Percentiles rank a stretch among this genome's conserved stretches.
Conservation (phyloP, 2,113 vertebrate species). For the Cyprinodon brontotheroides region DNA sequence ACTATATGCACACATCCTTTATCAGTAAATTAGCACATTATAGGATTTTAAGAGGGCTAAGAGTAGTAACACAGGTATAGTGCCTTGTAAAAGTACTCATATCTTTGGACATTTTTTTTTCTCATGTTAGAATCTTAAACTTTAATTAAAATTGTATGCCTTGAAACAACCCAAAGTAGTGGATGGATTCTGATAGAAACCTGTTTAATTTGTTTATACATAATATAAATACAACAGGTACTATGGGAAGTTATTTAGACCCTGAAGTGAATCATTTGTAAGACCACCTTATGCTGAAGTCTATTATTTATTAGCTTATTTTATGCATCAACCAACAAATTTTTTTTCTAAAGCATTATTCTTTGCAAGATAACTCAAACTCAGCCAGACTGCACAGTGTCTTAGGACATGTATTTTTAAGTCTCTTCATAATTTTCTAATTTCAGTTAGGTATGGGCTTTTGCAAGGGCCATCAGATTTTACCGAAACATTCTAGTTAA, state of each 20-base stretch:
- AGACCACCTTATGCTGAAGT: too few species aligned
- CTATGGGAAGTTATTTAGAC: not conserved
- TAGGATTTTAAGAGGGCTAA: not conserved
- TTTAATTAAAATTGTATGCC: not conserved
- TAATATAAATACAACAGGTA: too few species aligned
- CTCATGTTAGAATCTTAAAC: not conserved
- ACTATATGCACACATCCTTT: conserved; percentile 32
- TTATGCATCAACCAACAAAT: not conserved
- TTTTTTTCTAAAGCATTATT: not conserved
- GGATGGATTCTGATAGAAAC: not conserved
- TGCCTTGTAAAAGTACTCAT: not conserved
- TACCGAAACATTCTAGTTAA: not conserved
- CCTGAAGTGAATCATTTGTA: not conserved
- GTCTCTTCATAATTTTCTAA: not conserved
- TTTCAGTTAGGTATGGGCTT: not conserved
- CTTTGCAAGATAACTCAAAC: not conserved
- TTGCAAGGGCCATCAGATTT: not conserved
- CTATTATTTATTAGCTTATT: not conserved
- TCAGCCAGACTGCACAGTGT: not conserved
- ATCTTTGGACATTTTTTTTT: not conserved
- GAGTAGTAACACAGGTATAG: not conserved
- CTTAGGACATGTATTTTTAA: not conserved
- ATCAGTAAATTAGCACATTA: conserved; percentile 13
- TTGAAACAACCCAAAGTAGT: not conserved
- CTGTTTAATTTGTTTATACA: too few species aligned